These are phyloP conservation scores for Noctua fimbriata DNA, from an alignment of 2,888 invertebrate genomes.

Conservation along the genomic window DNA sequence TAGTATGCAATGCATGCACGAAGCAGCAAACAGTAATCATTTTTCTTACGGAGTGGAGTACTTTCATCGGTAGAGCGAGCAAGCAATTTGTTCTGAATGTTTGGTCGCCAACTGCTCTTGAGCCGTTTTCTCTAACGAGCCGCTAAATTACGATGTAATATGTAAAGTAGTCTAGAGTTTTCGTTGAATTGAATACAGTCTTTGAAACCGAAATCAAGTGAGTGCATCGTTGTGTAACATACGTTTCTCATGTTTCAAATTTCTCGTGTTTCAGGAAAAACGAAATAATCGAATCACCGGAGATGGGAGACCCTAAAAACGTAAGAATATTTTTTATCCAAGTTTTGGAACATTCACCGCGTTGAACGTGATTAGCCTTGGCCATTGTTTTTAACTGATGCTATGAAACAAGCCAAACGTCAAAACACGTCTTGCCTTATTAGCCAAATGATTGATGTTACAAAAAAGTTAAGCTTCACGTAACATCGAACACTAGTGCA, in stretches of 20 bases:
- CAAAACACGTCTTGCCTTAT: constrained; percentile 54
- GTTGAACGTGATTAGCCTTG: constrained; percentile 49
- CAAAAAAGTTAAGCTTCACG: constrained; percentile 31
- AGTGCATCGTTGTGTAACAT: constrained; percentile 32
- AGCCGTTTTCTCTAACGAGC: constrained; percentile 80
- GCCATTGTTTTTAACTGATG: constrained; percentile 48
- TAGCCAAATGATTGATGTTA: constrained; percentile 31
- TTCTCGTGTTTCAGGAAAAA: constrained; percentile 79
- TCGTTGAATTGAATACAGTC: constrained; percentile 54
- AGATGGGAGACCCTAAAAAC: constrained; percentile 72
- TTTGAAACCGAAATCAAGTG: constrained; percentile 47
- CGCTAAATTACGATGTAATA: constrained; percentile 76
- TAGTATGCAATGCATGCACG: constrained; percentile 69
- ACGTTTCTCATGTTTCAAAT: constrained; percentile 37
- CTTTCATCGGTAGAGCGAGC: constrained; percentile 82
- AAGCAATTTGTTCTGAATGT: constrained; percentile 82
- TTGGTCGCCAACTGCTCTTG: constrained; percentile 74
- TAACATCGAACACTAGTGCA: constrained; percentile 12
- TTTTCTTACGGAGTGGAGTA: constrained; percentile 76
- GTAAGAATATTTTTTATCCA: constrained; percentile 72
- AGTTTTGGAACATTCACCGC: constrained; percentile 36
- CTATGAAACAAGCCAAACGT: constrained; percentile 9
- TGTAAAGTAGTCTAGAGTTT: constrained; percentile 65
- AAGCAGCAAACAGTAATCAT: constrained; percentile 72
- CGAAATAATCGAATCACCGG: constrained; percentile 73